Conservation (phyloP, 2,888 invertebrate genomes). For the Catocala nupta region DNA sequence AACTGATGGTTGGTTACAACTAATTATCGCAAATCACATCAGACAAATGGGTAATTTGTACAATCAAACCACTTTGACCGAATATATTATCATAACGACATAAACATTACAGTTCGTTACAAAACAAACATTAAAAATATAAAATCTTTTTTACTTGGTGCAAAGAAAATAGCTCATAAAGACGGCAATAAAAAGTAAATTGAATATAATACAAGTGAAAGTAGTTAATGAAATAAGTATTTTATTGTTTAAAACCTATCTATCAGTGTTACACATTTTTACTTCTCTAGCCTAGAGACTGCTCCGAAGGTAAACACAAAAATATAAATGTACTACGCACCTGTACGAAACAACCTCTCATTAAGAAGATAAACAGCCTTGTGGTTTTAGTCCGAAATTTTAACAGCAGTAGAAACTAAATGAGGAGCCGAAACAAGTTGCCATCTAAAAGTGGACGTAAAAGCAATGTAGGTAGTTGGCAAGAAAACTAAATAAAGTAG, state of each 20-base stretch:
- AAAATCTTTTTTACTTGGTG: constrained; percentile 1
- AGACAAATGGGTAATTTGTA: no score
- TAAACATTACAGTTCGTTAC: no score
- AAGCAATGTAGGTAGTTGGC: not conserved
- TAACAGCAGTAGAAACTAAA: constrained; percentile 34
- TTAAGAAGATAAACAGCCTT: constrained; percentile 57
- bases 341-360: constrained; percentile 40
- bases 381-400: constrained; percentile 52
- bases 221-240: constrained; percentile 2
- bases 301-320: constrained; percentile 20
- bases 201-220: constrained; percentile 7
- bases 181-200: constrained; percentile 8
- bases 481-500: no score
- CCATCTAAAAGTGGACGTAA: not conserved
- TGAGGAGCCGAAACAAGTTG: constrained; percentile 38
- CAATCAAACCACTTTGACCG: no score
- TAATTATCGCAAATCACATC: no score
- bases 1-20: no score
- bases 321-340: constrained; percentile 30
- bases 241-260: constrained; percentile 11
- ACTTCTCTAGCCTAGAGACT: constrained; percentile 18
- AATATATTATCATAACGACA: no score
- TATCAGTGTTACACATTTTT: constrained; percentile 5
- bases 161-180: constrained; percentile 14
- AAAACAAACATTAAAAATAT: constrained; percentile 10